Percentiles rank a stretch among this genome's conserved stretches.
Conservation (phyloP, 2,888 invertebrate species). For the Eudasyphora cyanicolor region DNA sequence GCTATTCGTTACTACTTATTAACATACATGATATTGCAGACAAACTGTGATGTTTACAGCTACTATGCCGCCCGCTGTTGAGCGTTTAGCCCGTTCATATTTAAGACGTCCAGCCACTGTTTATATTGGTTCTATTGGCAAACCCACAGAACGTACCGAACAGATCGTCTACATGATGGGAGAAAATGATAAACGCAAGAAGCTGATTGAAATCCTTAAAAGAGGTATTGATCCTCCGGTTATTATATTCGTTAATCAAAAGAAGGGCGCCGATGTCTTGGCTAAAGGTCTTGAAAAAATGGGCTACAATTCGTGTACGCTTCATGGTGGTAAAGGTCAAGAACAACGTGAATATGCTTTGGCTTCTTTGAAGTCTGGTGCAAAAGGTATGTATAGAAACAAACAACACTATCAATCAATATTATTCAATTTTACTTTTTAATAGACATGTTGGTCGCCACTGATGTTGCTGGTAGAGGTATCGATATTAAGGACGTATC, state of each 20-base stretch:
- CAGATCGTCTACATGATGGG: constrained; percentile 97
- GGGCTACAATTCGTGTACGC: constrained; percentile 96
- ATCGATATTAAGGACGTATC: constrained; percentile 99
- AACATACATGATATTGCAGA: constrained; percentile 58
- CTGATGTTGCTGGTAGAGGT: constrained; percentile 99
- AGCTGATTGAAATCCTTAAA: constrained; percentile 94
- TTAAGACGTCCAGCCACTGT: constrained; percentile 97
- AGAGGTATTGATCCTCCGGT: constrained; percentile 97
- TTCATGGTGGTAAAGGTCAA: constrained; percentile 99
- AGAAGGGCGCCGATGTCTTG: constrained; percentile 99
- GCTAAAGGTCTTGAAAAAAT: constrained; percentile 98
- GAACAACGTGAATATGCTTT: constrained; percentile 99
- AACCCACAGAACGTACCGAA: constrained; percentile 98
- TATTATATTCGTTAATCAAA: constrained; percentile 99
- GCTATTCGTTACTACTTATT: neutral
- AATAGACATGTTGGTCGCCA: constrained; percentile 96
- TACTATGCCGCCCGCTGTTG: constrained; percentile 99
- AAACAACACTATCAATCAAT: too few relatives aligned
- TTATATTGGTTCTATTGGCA: constrained; percentile 97
- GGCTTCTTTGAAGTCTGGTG: constrained; percentile 96
- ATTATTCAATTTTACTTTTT: too few relatives aligned
- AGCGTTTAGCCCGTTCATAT: constrained; percentile 96
- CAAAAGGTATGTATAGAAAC: constrained; percentile 93
- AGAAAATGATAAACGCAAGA: constrained; percentile 97
- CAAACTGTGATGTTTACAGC: constrained; percentile 99